Evolutionary conservation across 2,888 invertebrate species (phyloP).

Genomic region (Xestia ashworthii): DNA sequence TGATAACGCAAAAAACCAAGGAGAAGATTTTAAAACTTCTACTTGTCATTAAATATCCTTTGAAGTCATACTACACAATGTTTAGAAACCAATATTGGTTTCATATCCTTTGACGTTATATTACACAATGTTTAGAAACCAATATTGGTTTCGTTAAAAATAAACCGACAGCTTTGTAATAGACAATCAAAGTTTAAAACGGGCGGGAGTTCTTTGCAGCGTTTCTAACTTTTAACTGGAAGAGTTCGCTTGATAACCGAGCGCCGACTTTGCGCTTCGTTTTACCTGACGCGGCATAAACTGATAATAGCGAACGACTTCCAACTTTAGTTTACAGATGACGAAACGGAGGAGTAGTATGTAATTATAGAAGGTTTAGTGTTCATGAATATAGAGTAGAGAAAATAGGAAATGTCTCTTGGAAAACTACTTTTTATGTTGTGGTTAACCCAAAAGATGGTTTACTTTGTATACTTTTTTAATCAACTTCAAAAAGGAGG

Average conservation of each 20-base stretch:
- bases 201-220: slow-evolving; percentile 71
- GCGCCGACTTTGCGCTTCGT: slow-evolving; percentile 61
- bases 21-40: background rate
- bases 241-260: slow-evolving; percentile 77
- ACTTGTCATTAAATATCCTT: slow-evolving; percentile 19
- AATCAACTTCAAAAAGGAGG: too few species aligned
- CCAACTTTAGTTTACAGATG: slow-evolving; percentile 48
- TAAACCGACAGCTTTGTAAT: slow-evolving; percentile 71
- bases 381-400: background rate
- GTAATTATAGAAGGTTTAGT: background rate
- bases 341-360: background rate
- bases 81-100: too few species aligned
- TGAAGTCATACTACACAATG: slow-evolving; percentile 39
- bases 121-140: slow-evolving; percentile 31
- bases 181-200: slow-evolving; percentile 81
- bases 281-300: slow-evolving; percentile 61
- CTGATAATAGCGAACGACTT: slow-evolving; percentile 54
- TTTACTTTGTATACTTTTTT: background rate
- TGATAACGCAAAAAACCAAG: background rate
- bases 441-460: background rate
- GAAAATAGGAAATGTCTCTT: background rate
- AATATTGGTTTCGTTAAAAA: slow-evolving; percentile 69
- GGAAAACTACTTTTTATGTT: background rate
- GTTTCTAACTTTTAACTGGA: slow-evolving; percentile 81
- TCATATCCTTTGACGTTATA: background rate